Evolutionary conservation across 2,113 vertebrate species (phyloP).

Genomic region (Trematomus loennbergii): DNA sequence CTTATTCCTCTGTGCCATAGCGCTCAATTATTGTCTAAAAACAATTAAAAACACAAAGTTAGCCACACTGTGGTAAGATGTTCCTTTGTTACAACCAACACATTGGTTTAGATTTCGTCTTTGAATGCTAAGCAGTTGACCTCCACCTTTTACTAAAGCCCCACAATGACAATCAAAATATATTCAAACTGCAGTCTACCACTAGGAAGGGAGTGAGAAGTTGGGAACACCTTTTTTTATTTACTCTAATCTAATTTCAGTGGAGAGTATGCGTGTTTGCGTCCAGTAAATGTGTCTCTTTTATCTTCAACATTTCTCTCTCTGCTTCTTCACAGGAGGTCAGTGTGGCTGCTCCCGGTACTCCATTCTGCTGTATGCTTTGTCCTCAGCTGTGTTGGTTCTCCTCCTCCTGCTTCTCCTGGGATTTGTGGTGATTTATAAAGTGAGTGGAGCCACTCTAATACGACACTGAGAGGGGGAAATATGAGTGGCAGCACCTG

Average conservation of each 20-base stretch:
- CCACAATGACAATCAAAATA: neutral
- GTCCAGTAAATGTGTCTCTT: no score
- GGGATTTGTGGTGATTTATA: conserved; percentile 4
- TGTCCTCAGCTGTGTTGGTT: conserved; percentile 63
- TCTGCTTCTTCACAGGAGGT: conserved; percentile 43
- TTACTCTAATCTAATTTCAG: neutral
- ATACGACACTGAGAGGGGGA: neutral
- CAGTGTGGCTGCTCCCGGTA: conserved; percentile 67
- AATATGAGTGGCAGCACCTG: conserved; percentile 36
- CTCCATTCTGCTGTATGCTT: conserved; percentile 64
- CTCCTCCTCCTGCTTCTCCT: conserved; percentile 68
- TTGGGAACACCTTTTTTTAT: conserved; percentile 26
- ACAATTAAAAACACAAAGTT: neutral
- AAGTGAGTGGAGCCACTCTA: conserved; percentile 61
- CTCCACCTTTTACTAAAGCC: neutral
- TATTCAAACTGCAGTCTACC: conserved; percentile 10
- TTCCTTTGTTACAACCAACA: no score
- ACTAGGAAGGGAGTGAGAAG: conserved; percentile 44
- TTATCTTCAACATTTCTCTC: neutral
- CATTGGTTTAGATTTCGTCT: no score
- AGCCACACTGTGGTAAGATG: neutral
- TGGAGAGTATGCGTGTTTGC: neutral
- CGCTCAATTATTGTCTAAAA: no score
- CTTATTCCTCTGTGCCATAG: no score
- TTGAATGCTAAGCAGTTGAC: neutral